Evolutionary conservation across 2,113 vertebrate genomes (phyloP), one percentile per base, ranked within the genome.

Genomic region (Eupsittula cactorum): DNA sequence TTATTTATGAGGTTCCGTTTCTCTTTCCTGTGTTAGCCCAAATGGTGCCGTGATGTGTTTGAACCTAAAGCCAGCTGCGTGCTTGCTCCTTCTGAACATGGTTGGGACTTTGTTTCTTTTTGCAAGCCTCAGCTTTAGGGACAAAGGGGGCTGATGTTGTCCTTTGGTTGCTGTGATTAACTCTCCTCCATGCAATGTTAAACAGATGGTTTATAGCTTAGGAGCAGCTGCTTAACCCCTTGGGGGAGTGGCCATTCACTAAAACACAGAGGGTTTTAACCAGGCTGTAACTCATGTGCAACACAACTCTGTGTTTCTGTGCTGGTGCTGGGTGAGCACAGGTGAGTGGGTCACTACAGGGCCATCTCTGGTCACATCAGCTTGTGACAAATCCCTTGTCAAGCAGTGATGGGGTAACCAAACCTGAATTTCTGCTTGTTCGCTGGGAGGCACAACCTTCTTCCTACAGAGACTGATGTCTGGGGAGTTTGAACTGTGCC

Each of bases 151-250:
- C 70, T 59, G 49, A 53, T 79, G 63, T 67, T 78, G 28, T 35
- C 52, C 67, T 81, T 80, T 12, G 12, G 8, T 52, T 76, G 57
- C 65, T 81, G 60, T 80, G 62, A 18, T 88, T 47, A 68, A 68
- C 70, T 85, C 49, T 81, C 42, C 65, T 69, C 44, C 42, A 16
- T 2, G 13, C 49, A 9, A 21, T 53, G 31, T 92, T 42, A 82
- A 84, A 41, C 88, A 93, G 73, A 62, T 84, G 60, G 55, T 28
- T 6, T 0, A 39, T 67, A 52, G 33, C 35, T 95, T 55, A 31
- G 17, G 41, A 92, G 77, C 69, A 73, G 83, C 77, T 82, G 70
- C 81, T 92, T 84, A 81, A 65, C 77, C 83, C 76, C 52, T 84
- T 21, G 7, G 83, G 60, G 81, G 74, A 87, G 65, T 33, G 29